Percentiles rank a stretch among this genome's conserved stretches.
Conservation (phyloP, 2,888 invertebrate genomes). For the Dryobota labecula region DNA sequence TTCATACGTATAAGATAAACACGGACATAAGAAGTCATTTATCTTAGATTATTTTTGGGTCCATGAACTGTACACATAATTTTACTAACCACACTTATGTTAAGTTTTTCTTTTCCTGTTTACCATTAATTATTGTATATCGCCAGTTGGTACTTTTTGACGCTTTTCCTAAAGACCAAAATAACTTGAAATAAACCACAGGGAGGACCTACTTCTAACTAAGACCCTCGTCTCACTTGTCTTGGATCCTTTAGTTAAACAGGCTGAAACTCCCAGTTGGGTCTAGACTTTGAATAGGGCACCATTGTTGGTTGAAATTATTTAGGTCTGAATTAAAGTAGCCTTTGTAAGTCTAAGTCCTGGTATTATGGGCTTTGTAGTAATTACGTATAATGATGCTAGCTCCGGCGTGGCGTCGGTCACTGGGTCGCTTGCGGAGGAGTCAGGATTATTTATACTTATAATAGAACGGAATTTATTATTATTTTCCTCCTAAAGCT, state of each 20-base stretch:
- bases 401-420: neutral
- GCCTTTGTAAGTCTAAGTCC: conserved; percentile 35
- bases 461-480: conserved; percentile 15
- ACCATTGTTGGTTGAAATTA: conserved; percentile 51
- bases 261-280: conserved; percentile 43
- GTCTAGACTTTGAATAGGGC: conserved; percentile 51
- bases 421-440: neutral
- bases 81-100: neutral
- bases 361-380: conserved; percentile 23
- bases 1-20: neutral
- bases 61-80: neutral
- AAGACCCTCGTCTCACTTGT: conserved; percentile 42
- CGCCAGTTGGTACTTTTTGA: neutral
- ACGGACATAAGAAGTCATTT: neutral
- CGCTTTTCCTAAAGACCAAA: conserved; percentile 5
- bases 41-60: neutral
- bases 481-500: conserved; percentile 6
- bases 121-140: neutral
- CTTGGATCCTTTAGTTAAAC: conserved; percentile 49
- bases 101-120: neutral
- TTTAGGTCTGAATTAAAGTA: conserved; percentile 47
- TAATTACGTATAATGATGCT: conserved; percentile 44
- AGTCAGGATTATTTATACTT: conserved; percentile 3
- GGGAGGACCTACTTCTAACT: conserved; percentile 16
- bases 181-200: conserved; percentile 34